Base-by-base conservation (phyloP, 2,797 vertebrate species). In the Malurus splendens region DNA sequence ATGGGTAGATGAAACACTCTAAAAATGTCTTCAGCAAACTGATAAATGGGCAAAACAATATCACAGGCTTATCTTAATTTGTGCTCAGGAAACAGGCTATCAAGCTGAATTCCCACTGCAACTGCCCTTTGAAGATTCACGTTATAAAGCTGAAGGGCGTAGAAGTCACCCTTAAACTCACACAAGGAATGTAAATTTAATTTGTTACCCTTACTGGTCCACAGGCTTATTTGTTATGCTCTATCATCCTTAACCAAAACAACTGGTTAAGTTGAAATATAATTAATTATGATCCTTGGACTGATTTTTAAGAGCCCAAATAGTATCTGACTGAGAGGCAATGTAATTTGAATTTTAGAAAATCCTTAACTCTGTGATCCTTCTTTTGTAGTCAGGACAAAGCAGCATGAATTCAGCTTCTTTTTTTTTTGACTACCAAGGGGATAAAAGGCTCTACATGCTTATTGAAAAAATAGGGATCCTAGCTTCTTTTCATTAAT, bases 31-130 rank as follows among this genome's bases (percentile, higher is more conserved):
- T 68, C 75, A 75, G 27, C 19, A 72, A 88, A 68, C 57, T 92
- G 93, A 87, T 89, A 88, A 85, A 84, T 71, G 82, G 65, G 61
- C 32, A 91, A 93, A 86, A 82, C 54, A 90, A 28, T 84, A 87
- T 74, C 42, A 28, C 61, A 77, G 54, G 45, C 54, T 89, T 89
- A 65, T 72, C 51, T 89, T 71, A 65, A 7, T 27, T 23, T 22
- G 18, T 62, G 33, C 33, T 93, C 80, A 90, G 92, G 93, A 93
- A 92, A 81, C 18, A 59, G 52, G 48, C 66, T 62, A 44, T 92
- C 67, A 87, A 72, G 51, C 56, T 82, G 55, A 94, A 92, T 91
- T 94, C 65, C 68, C 42, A 47, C 18, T 9, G 12, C 67, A 42
- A 74, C 24, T 90, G 72, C 47, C 82, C 65, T 82, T 52, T 42